These are phyloP conservation scores for Nomada ferruginata DNA, from an alignment of 2,888 invertebrate genomes.

Conservation along the genomic window DNA sequence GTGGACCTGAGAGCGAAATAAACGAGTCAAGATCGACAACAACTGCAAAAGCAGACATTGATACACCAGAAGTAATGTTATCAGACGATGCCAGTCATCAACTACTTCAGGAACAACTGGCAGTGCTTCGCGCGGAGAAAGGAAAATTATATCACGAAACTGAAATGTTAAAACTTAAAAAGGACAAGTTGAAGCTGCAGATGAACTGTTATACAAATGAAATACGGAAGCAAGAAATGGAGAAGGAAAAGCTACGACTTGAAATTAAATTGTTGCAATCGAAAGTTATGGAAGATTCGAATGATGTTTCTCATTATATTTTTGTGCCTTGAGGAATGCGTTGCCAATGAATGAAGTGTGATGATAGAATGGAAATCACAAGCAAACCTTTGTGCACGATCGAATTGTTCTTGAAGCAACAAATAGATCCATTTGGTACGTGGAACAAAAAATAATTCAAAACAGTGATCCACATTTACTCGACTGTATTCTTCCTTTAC, in stretches of 20 bases:
- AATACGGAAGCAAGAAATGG: slow-evolving; percentile 79
- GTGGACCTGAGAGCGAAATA: slow-evolving; percentile 70
- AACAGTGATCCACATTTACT: background rate
- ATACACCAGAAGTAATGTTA: slow-evolving; percentile 70
- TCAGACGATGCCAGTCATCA: slow-evolving; percentile 78
- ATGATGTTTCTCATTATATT: slow-evolving; percentile 81
- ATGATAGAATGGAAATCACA: background rate
- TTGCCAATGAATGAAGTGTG: background rate
- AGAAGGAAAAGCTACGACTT: slow-evolving; percentile 79
- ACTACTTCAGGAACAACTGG: slow-evolving; percentile 79
- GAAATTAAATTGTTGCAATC: slow-evolving; percentile 81
- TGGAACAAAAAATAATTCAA: background rate
- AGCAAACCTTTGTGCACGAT: too few species aligned
- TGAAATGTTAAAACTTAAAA: slow-evolving; percentile 80
- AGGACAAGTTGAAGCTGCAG: slow-evolving; percentile 84
- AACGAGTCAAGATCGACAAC: slow-evolving; percentile 51
- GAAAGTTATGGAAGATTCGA: slow-evolving; percentile 80
- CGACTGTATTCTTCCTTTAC: background rate
- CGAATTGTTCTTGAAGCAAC: background rate
- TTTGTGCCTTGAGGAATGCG: slow-evolving; percentile 78
- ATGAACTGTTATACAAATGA: slow-evolving; percentile 78
- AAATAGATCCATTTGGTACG: background rate
- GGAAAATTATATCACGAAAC: slow-evolving; percentile 80
- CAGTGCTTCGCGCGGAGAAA: slow-evolving; percentile 80
- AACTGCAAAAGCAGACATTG: slow-evolving; percentile 45